Percentiles rank a stretch among this genome's conserved stretches.
Evolutionary conservation across 2,113 vertebrate species (phyloP).

Genomic region (Cygnus buccinator): DNA sequence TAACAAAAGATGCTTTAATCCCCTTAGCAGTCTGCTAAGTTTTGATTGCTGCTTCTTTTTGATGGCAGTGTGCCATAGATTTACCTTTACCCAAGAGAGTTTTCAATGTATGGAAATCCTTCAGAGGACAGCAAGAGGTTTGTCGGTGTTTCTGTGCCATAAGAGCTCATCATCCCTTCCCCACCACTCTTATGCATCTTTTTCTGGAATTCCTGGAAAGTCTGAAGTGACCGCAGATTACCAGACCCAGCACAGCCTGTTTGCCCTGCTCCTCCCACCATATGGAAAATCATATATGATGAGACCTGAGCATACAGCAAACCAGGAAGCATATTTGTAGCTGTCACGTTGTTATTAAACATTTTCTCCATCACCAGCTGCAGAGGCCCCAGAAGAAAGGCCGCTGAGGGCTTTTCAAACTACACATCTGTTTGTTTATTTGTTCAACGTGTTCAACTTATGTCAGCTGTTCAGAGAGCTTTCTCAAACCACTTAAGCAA

Average conservation of each 20-base stretch:
- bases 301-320: not conserved
- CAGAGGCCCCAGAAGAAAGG: not conserved
- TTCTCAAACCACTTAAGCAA: constrained; percentile 72
- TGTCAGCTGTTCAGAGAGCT: constrained; percentile 20
- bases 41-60: not conserved
- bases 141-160: not conserved
- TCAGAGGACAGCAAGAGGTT: not conserved
- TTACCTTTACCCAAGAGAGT: not conserved
- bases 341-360: constrained; percentile 3
- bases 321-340: not conserved
- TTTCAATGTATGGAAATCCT: not conserved
- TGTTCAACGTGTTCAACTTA: constrained; percentile 53
- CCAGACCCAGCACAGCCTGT: not conserved
- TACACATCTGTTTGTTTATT: constrained; percentile 48
- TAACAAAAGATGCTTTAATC: not conserved
- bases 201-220: not conserved
- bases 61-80: not conserved
- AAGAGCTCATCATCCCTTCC: not conserved
- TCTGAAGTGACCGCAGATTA: not conserved
- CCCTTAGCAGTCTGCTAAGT: not conserved
- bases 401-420: not conserved
- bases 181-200: not conserved
- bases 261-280: not conserved
- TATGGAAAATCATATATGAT: not conserved
- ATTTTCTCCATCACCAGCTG: not conserved